Conservation (phyloP, 2,888 invertebrate genomes). For the Parnassius smintheus region DNA sequence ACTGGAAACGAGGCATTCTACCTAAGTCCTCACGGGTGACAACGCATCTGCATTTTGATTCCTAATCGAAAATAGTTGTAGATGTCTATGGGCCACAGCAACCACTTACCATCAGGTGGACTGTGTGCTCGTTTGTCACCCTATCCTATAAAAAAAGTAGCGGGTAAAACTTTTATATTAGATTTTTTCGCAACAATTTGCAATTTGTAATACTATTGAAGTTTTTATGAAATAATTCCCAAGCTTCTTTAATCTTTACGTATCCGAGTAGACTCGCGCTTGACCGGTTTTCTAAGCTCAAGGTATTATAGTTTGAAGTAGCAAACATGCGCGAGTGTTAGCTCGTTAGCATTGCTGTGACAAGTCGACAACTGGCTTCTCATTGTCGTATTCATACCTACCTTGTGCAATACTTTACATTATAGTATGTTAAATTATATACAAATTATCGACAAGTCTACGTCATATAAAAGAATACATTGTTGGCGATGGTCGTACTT, state of each 20-base stretch:
- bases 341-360: constrained; percentile 14
- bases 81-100: too few relatives aligned
- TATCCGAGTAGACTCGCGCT: neutral
- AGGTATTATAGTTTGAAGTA: constrained; percentile 7
- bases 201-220: too few relatives aligned
- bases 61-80: too few relatives aligned
- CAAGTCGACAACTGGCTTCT: constrained; percentile 1
- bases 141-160: too few relatives aligned
- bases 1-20: too few relatives aligned
- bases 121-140: too few relatives aligned
- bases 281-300: constrained; percentile 19
- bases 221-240: neutral
- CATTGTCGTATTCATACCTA: too few relatives aligned
- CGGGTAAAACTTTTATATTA: too few relatives aligned
- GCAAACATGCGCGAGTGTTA: neutral
- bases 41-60: too few relatives aligned
- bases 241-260: constrained; percentile 10
- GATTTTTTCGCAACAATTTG: too few relatives aligned
- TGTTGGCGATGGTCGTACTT: neutral
- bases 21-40: too few relatives aligned
- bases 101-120: too few relatives aligned
- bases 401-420: neutral
- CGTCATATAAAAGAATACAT: neutral
- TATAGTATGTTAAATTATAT: neutral
- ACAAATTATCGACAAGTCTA: neutral